A percentile compares a stretch with the other conserved stretches of the same genome.
Evolutionary conservation across 2,888 invertebrate species (phyloP).

Genomic region (Drosophila neonasuta): DNA sequence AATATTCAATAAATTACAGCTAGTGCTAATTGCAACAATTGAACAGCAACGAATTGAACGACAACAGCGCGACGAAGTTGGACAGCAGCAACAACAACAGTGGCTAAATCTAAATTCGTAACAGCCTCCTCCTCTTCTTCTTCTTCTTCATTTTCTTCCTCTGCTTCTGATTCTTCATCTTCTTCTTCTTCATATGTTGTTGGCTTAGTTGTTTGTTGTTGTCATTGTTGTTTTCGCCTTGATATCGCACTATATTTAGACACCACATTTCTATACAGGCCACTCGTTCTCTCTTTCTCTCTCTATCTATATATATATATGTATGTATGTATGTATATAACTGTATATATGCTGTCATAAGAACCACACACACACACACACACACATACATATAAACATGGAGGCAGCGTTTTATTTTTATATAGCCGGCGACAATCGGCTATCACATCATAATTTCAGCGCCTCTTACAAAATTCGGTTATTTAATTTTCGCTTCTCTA

Average conservation of each 20-base stretch:
- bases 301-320: constrained; percentile 32
- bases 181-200: background rate
- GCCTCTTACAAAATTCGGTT: constrained; percentile 47
- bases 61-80: background rate
- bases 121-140: constrained; percentile 28
- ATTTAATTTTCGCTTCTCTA: constrained; percentile 47
- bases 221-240: constrained; percentile 54
- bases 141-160: background rate
- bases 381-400: constrained; percentile 25
- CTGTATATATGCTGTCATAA: constrained; percentile 55
- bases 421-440: constrained; percentile 69
- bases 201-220: constrained; percentile 29
- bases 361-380: constrained; percentile 27
- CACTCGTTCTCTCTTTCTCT: constrained; percentile 37
- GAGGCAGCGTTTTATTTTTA: constrained; percentile 49
- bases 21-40: constrained; percentile 26
- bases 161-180: too few relatives aligned
- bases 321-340: constrained; percentile 19
- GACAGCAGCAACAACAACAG: constrained; percentile 38
- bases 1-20: constrained; percentile 17
- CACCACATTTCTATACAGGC: constrained; percentile 30
- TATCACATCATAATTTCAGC: constrained; percentile 66
- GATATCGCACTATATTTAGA: constrained; percentile 58
- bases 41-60: background rate
- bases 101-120: constrained; percentile 49